These are phyloP conservation scores for Bilobella aurantiaca DNA, from an alignment of 1,140 invertebrate species.

Conservation along the genomic window DNA sequence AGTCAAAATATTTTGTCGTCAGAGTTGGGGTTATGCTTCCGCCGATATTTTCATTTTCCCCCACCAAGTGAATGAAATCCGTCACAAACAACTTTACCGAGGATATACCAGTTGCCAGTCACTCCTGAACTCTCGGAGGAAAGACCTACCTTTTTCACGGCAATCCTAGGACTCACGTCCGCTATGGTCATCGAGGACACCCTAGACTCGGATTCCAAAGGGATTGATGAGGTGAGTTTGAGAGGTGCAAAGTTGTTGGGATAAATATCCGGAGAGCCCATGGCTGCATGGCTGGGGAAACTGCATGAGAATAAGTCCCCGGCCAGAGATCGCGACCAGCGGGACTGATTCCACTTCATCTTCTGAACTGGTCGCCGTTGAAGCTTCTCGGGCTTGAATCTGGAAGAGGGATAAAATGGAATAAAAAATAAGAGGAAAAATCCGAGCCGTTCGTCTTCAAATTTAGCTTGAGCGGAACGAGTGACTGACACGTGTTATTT, in stretches of 20 bases:
- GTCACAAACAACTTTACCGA: no score
- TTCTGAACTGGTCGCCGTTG: slow-evolving; percentile 24
- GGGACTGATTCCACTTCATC: slow-evolving; percentile 21
- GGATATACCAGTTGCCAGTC: no score
- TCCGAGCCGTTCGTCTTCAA: no score
- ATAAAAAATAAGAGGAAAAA: no score
- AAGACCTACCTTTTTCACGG: slow-evolving; percentile 53
- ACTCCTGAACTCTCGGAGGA: no score
- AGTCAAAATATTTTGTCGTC: no score
- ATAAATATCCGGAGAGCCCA: not conserved
- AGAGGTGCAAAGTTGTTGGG: not conserved
- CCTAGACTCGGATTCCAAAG: slow-evolving; percentile 38
- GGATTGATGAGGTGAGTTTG: slow-evolving; percentile 15
- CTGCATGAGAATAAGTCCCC: slow-evolving; percentile 28
- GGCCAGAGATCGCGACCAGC: slow-evolving; percentile 12
- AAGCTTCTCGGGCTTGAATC: slow-evolving; percentile 20
- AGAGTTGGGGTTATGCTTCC: no score
- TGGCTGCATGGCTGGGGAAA: not conserved
- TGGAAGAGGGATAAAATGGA: no score
- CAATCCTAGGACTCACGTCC: slow-evolving; percentile 62
- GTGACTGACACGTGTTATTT: no score
- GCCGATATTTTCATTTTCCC: no score
- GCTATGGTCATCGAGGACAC: slow-evolving; percentile 46
- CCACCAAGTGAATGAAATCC: no score
- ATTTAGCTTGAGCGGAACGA: no score